These are phyloP conservation scores for Stichodactyla helianthus DNA, from an alignment of 64 coral and sea anemone species.

Conservation along the genomic window DNA sequence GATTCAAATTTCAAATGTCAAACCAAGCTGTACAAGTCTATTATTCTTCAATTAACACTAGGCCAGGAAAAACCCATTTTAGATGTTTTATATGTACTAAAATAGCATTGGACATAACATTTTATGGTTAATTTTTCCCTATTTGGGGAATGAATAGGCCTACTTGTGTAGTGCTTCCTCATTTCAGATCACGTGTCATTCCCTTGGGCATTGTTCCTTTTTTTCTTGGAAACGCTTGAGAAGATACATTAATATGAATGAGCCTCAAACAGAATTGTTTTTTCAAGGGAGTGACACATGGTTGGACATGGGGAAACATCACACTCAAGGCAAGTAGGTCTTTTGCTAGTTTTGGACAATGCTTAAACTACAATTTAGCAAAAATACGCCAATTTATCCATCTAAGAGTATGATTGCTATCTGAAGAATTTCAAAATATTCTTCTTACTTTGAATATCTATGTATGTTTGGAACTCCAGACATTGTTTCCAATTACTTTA, in stretches of 20 bases:
- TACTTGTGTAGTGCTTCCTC: no score
- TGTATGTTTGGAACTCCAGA: not conserved
- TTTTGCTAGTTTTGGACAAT: not conserved
- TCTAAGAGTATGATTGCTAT: not conserved
- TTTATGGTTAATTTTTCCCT: not conserved
- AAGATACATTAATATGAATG: no score
- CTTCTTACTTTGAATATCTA: not conserved
- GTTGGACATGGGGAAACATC: no score
- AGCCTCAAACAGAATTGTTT: no score
- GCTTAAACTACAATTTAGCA: not conserved
- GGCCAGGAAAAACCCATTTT: not conserved
- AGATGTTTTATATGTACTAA: not conserved
- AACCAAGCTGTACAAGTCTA: no score
- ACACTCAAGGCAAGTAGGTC: no score
- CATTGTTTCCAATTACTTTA: not conserved
- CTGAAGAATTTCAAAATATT: not conserved
- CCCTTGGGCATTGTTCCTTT: no score
- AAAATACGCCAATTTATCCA: not conserved
- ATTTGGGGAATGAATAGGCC: no score
- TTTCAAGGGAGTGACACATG: no score
- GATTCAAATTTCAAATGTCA: no score
- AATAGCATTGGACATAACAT: not conserved
- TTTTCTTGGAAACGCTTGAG: no score
- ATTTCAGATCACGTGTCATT: no score
- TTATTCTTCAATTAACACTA: not conserved